phyloP scores from a whole-genome alignment of 2,797 vertebrate genomes.

The Limnodromus scolopaceus region DNA sequence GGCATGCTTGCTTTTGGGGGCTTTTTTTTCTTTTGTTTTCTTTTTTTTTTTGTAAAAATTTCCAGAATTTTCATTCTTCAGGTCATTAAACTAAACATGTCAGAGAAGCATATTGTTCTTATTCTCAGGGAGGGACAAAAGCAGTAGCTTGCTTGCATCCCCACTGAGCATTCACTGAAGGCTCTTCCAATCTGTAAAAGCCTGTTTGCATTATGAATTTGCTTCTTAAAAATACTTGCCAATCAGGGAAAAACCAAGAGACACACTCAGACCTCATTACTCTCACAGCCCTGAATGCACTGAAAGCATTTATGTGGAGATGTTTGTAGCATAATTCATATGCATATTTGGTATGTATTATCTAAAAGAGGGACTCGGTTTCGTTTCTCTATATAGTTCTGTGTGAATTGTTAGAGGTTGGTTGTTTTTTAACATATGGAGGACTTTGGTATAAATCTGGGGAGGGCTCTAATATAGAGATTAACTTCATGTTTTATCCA shows the following conservation, averaged over 20 bases:
- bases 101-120: not conserved
- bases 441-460: not conserved
- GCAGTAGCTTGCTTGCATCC: not conserved
- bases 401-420: not conserved
- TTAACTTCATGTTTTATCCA: not conserved
- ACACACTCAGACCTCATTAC: not conserved
- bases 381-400: not conserved
- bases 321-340: not conserved
- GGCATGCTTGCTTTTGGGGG: too few relatives aligned
- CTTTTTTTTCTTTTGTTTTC: not conserved
- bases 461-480: not conserved
- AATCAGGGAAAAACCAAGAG: not conserved
- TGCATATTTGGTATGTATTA: not conserved
- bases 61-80: not conserved
- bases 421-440: not conserved
- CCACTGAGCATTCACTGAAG: not conserved
- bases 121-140: not conserved
- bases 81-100: not conserved
- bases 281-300: not conserved
- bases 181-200: not conserved
- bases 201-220: not conserved
- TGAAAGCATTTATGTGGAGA: not conserved
- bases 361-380: not conserved
- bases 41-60: not conserved
- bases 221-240: not conserved